Conservation (phyloP, 2,797 vertebrate genomes). For the Melopsittacus undulatus region DNA sequence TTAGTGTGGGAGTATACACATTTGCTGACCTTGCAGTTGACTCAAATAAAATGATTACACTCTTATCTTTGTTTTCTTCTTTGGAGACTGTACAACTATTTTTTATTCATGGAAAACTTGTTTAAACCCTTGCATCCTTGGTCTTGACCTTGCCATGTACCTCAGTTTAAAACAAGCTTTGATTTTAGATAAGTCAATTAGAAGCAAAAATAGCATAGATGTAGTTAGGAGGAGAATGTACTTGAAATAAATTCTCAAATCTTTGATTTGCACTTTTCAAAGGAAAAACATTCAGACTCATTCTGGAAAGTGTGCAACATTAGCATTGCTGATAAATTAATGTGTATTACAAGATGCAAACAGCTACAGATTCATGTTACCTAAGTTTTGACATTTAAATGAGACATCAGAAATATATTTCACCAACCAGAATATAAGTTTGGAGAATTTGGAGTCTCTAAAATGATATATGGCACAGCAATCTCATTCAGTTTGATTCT, state of each 20-base stretch:
- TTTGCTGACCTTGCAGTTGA: neutral
- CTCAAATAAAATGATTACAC: neutral
- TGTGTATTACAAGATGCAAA: neutral
- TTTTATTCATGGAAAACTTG: neutral
- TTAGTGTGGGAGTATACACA: neutral
- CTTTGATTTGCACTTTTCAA: constrained; percentile 7
- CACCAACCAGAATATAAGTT: neutral
- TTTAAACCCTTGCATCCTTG: neutral
- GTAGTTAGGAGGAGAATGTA: neutral
- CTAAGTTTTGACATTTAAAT: neutral
- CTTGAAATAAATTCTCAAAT: neutral
- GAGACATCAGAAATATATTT: neutral
- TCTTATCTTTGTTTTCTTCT: neutral
- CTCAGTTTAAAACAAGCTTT: constrained; percentile 10
- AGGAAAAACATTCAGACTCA: neutral
- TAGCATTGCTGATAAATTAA: neutral
- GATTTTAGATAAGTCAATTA: neutral
- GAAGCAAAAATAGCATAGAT: neutral
- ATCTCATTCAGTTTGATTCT: neutral
- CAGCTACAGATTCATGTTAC: neutral
- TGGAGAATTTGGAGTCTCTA: neutral
- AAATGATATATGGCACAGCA: neutral
- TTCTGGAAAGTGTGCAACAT: neutral
- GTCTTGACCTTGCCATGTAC: neutral
- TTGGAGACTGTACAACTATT: neutral